These are phyloP conservation scores for Ellobium chinense DNA, from an alignment of 2,888 invertebrate species.

Conservation along the genomic window DNA sequence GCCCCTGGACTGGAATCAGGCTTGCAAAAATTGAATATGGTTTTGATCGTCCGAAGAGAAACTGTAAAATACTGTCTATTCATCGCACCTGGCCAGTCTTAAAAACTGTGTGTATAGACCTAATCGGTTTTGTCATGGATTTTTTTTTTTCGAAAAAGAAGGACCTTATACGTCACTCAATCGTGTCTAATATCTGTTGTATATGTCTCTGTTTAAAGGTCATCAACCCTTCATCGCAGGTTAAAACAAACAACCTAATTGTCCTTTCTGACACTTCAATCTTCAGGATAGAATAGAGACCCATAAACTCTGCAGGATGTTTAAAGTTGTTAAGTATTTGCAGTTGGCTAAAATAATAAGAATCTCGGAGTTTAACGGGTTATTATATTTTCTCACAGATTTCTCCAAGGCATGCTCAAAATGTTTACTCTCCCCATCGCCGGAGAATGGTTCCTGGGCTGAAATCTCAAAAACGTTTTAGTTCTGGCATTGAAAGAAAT, in stretches of 20 bases:
- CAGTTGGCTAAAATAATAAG: not conserved
- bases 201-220: too few relatives aligned
- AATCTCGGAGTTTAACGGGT: not conserved
- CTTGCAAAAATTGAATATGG: not conserved
- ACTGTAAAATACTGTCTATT: slow-evolving; percentile 3
- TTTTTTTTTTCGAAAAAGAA: too few relatives aligned
- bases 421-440: not conserved
- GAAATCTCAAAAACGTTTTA: not conserved
- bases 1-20: too few relatives aligned
- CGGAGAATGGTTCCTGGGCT: not conserved
- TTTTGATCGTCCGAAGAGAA: not conserved
- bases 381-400: not conserved
- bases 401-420: not conserved
- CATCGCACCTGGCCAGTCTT: not conserved
- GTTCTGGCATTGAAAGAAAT: not conserved
- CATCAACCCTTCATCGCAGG: too few relatives aligned
- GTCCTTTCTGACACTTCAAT: not conserved
- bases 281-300: too few relatives aligned
- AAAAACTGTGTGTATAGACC: not conserved
- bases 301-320: not conserved
- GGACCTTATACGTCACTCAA: too few relatives aligned
- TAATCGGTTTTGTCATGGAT: not conserved
- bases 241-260: not conserved
- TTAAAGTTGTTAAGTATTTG: not conserved
- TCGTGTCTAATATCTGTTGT: too few relatives aligned